These are phyloP conservation scores for Anodontia alba DNA, from an alignment of 2,888 invertebrate species.

Conservation along the genomic window DNA sequence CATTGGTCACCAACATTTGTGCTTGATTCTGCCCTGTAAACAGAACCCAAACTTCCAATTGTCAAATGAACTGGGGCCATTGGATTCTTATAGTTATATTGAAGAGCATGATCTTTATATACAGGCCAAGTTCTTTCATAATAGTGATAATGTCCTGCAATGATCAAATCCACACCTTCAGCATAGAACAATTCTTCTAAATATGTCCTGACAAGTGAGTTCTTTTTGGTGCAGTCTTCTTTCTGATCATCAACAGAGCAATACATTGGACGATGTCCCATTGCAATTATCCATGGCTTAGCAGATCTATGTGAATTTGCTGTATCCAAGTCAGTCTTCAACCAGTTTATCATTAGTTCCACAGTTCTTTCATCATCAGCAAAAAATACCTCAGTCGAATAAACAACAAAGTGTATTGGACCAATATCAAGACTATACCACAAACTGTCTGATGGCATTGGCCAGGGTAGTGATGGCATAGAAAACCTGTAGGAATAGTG, in stretches of 20 bases:
- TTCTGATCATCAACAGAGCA: constrained; percentile 81
- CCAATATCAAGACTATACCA: constrained; percentile 83
- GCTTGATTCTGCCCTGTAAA: constrained; percentile 67
- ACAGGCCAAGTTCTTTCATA: constrained; percentile 82
- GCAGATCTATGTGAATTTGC: constrained; percentile 71
- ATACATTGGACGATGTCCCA: constrained; percentile 84
- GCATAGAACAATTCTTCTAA: constrained; percentile 78
- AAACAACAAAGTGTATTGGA: constrained; percentile 78
- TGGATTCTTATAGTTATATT: constrained; percentile 74
- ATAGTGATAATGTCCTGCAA: constrained; percentile 79
- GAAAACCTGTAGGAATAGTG: constrained; percentile 79
- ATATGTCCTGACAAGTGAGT: constrained; percentile 64
- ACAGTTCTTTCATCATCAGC: constrained; percentile 88
- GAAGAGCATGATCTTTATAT: constrained; percentile 70
- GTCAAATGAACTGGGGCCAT: constrained; percentile 77
- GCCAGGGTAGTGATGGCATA: constrained; percentile 78
- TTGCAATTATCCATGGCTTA: constrained; percentile 82
- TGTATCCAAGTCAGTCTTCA: constrained; percentile 74
- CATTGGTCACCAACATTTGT: constrained; percentile 64
- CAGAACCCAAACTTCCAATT: constrained; percentile 74
- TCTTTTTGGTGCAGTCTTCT: constrained; percentile 69
- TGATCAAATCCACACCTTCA: constrained; percentile 78
- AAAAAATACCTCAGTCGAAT: constrained; percentile 76
- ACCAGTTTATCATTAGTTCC: constrained; percentile 71
- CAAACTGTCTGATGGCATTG: constrained; percentile 78